Evolutionary conservation across 2,888 invertebrate genomes (phyloP).

Genomic region (Dioctria linearis): DNA sequence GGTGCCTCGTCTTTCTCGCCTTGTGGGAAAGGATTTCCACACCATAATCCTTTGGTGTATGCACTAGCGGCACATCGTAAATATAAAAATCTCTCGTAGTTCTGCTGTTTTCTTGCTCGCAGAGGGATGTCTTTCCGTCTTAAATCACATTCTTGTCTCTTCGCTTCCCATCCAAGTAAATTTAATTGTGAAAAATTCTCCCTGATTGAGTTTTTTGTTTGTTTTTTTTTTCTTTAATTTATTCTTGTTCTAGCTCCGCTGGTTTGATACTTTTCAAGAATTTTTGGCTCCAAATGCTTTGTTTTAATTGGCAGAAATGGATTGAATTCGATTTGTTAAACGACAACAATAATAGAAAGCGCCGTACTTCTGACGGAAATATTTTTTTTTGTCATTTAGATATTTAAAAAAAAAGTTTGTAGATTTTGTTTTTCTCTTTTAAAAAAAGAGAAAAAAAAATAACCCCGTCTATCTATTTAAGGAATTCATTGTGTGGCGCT

Average conservation of each 20-base stretch:
- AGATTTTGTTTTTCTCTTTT: no score
- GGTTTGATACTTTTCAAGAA: constrained; percentile 15
- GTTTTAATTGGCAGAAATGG: constrained; percentile 52
- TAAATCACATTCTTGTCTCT: constrained; percentile 52
- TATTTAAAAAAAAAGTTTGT: not conserved
- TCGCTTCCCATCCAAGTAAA: constrained; percentile 19
- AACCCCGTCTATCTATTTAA: not conserved
- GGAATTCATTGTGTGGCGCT: not conserved
- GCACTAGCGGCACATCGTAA: constrained; percentile 49
- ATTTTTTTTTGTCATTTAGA: not conserved
- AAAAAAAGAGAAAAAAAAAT: not conserved
- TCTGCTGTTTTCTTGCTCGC: constrained; percentile 17
- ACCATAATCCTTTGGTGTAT: constrained; percentile 51
- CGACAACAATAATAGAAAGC: constrained; percentile 7
- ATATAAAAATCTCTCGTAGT: constrained; percentile 28
- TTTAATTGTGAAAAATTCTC: constrained; percentile 55
- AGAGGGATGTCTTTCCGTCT: constrained; percentile 50
- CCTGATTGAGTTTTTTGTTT: constrained; percentile 53
- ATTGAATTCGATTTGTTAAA: constrained; percentile 47
- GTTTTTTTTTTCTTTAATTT: not conserved
- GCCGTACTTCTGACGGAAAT: not conserved
- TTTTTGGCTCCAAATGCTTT: constrained; percentile 22
- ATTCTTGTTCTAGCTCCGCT: not conserved
- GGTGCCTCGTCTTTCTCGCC: not conserved
- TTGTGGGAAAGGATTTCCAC: constrained; percentile 50